Conservation (phyloP, 2,888 invertebrate genomes). For the Hyppa rectilinea region DNA sequence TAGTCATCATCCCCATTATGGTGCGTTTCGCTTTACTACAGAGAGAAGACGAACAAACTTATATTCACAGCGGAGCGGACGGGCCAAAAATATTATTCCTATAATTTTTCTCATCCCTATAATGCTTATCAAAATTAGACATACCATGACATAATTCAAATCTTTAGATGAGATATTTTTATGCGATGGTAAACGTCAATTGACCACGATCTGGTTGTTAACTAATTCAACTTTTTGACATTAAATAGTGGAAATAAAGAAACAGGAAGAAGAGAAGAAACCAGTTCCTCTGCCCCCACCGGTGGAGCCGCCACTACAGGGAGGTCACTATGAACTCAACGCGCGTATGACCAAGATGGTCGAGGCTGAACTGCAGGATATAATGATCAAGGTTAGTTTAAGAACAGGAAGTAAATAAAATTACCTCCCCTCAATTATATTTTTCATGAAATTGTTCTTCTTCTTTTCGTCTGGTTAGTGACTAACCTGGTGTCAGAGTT, state of each 20-base stretch:
- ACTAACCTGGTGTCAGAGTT: too few relatives aligned
- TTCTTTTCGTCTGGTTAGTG: too few relatives aligned
- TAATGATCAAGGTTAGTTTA: conserved; percentile 76
- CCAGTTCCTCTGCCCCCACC: neutral
- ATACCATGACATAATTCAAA: neutral
- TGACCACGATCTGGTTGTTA: neutral
- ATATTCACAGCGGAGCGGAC: too few relatives aligned
- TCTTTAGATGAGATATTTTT: neutral
- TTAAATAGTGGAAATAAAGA: conserved; percentile 50
- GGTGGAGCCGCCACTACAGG: conserved; percentile 13
- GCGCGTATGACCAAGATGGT: conserved; percentile 71
- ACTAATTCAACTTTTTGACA: too few relatives aligned
- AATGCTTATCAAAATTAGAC: neutral
- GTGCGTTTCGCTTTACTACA: too few relatives aligned
- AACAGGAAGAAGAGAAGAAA: conserved; percentile 44
- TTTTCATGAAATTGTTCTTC: too few relatives aligned
- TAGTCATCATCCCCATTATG: too few relatives aligned
- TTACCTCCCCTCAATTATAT: too few relatives aligned
- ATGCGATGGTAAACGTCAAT: neutral
- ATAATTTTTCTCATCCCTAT: too few relatives aligned
- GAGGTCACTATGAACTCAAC: conserved; percentile 70
- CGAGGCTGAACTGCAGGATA: conserved; percentile 74
- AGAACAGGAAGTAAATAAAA: too few relatives aligned
- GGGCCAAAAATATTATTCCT: too few relatives aligned
- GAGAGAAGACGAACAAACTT: too few relatives aligned